Percentiles rank a stretch among this genome's conserved stretches.
Evolutionary conservation across 2,888 invertebrate genomes (phyloP).

Genomic region (Zele albiditarsus): DNA sequence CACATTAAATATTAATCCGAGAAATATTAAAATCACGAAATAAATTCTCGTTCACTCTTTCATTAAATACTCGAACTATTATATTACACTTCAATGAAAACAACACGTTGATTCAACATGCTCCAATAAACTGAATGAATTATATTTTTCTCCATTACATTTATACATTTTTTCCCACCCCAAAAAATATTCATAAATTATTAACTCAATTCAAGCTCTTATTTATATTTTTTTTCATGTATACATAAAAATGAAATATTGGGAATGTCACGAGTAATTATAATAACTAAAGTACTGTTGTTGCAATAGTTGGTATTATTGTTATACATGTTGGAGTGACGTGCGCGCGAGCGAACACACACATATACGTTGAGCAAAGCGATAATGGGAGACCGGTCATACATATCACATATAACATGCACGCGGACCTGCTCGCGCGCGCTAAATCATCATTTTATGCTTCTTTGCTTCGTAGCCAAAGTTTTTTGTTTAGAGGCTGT

Average conservation of each 20-base stretch:
- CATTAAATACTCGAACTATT: too few species aligned
- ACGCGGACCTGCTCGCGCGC: neutral
- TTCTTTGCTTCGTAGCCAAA: slow-evolving; percentile 13
- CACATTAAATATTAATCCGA: too few species aligned
- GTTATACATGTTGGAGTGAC: neutral
- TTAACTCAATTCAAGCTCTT: too few species aligned
- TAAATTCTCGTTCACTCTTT: too few species aligned
- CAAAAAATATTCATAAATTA: neutral
- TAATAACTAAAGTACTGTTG: neutral
- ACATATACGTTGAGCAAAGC: neutral
- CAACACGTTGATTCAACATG: too few species aligned
- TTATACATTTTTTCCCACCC: too few species aligned
- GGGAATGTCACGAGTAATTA: slow-evolving; percentile 4
- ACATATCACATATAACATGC: neutral
- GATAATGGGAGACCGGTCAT: slow-evolving; percentile 14
- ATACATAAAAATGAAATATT: neutral
- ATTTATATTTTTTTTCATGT: slow-evolving; percentile 4
- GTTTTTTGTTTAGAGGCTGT: slow-evolving; percentile 33
- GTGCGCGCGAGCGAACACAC: neutral
- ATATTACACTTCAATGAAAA: too few species aligned
- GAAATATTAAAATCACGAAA: too few species aligned
- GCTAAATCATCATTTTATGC: slow-evolving; percentile 42
- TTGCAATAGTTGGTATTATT: neutral
- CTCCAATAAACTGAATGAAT: too few species aligned
- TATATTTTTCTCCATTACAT: too few species aligned